These are phyloP conservation scores for Epinotia brunnichana DNA, from an alignment of 2,888 invertebrate genomes.

Conservation along the genomic window DNA sequence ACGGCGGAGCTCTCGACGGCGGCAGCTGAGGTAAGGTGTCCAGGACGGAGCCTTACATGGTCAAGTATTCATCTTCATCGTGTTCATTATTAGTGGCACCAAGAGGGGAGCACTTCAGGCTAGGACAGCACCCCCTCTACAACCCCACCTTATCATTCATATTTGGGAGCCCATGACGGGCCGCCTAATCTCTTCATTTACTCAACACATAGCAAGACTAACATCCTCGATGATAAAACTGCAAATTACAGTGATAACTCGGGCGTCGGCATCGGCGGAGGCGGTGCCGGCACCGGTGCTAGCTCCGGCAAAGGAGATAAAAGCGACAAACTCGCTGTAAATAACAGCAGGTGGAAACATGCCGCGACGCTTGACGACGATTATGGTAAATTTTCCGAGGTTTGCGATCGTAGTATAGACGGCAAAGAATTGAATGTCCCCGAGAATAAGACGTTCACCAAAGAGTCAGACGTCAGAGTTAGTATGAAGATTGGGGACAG, in stretches of 20 bases:
- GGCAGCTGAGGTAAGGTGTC: too few species aligned
- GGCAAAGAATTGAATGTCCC: background rate
- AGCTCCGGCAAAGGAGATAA: background rate
- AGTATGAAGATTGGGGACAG: constrained; percentile 10
- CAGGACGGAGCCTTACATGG: too few species aligned
- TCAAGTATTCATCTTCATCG: too few species aligned
- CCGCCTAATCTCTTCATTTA: too few species aligned
- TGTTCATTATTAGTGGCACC: too few species aligned
- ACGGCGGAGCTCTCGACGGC: too few species aligned
- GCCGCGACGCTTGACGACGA: background rate
- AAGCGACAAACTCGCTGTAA: background rate
- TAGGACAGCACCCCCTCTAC: too few species aligned
- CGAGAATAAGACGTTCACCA: background rate
- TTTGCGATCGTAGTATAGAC: background rate
- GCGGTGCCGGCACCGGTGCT: background rate
- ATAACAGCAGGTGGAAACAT: background rate
- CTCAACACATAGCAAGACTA: too few species aligned
- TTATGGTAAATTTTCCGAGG: background rate
- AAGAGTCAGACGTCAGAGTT: background rate
- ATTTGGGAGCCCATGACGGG: too few species aligned
- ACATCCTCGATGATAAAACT: background rate
- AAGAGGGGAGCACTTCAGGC: too few species aligned
- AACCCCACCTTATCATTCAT: too few species aligned
- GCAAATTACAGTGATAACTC: background rate
- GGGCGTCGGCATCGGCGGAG: background rate